Base-by-base conservation (phyloP, 2,888 invertebrate genomes). In the Lasioglossum figueresi region DNA sequence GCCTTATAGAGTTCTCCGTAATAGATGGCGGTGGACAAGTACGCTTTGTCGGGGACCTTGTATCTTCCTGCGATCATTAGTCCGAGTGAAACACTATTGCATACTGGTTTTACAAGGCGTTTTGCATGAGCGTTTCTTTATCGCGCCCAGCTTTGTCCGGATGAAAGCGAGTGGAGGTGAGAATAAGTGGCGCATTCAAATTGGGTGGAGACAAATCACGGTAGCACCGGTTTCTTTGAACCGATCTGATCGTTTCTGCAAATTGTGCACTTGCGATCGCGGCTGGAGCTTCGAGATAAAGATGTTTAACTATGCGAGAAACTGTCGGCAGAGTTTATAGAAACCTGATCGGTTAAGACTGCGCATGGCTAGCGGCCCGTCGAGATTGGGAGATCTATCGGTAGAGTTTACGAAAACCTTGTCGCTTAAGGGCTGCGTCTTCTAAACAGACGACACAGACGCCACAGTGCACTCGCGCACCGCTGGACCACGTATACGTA, bases 121-220 rank as follows among this genome's bases (percentile, higher is more conserved):
- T 66, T 66, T 34, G 34, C 66, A 34, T 31, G 34, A 66, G 10
- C 23, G 27, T 66, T 66, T 34, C 66, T 66, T 66, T 66, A 31
- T 66, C 31, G 34, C 66, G 34, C 27, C 31, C 23, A 34, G 34
- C 34, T 66, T 31, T 31, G 52, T 52, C 59, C 59, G 27, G 66
- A 66, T 34, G 66, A 66, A 66, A 66, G 66, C 23, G 66, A 66
- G 34, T 8, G 59, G 14, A 59, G 59, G 59, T 66, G 66, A 66
- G 66, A 66, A 34, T 19, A 66, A 34, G 66, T 66, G 66, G 66
- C 4, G 34, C 66, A 59, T 66, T 34, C 31, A 31, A 66, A 66
- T 66, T 66, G 66, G 66, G 34, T 34, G 66, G 66, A 66, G 66
- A 66, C 34, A 66, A 34, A 66, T 66, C 66, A 31, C 34, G 66